phyloP scores from a whole-genome alignment of 2,797 vertebrate species.

The Buceros bicornis region DNA sequence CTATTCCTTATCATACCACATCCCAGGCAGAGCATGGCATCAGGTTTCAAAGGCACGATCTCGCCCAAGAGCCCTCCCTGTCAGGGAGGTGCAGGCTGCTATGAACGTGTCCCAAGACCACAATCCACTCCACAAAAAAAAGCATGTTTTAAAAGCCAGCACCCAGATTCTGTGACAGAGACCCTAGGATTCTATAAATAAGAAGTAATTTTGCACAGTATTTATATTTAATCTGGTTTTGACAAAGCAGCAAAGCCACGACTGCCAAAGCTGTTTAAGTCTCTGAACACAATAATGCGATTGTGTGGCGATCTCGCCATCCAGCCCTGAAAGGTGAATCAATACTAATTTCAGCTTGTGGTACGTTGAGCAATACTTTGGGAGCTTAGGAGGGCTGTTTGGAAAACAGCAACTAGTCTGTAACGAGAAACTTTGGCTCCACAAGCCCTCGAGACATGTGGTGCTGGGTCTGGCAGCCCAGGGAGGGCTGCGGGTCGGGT shows the following conservation, averaged over 20 bases:
- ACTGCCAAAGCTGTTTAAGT: not conserved
- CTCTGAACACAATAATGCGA: not conserved
- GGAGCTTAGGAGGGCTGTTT: not conserved
- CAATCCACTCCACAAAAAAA: not conserved
- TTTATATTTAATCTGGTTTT: constrained; percentile 19
- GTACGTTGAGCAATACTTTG: not conserved
- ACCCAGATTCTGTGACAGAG: not conserved
- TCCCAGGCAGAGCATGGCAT: not conserved
- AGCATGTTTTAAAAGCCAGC: not conserved
- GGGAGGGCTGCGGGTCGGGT: not conserved
- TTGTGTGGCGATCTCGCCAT: not conserved
- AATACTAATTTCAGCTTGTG: constrained; percentile 24
- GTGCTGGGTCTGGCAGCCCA: not conserved
- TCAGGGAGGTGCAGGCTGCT: not conserved
- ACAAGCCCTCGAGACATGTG: fast-evolving
- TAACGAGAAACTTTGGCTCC: not conserved
- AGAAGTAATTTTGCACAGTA: not conserved
- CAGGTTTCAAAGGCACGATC: not conserved
- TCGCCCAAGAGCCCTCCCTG: not conserved
- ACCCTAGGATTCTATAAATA: not conserved
- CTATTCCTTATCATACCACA: not conserved
- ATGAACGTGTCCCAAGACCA: not conserved
- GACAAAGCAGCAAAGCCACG: constrained; percentile 27
- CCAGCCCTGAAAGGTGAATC: constrained; percentile 36
- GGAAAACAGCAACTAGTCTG: constrained; percentile 6